Percentiles rank a stretch among this genome's conserved stretches.
Conservation (phyloP, 1,140 invertebrate species). For the Drosophila pectinifera region DNA sequence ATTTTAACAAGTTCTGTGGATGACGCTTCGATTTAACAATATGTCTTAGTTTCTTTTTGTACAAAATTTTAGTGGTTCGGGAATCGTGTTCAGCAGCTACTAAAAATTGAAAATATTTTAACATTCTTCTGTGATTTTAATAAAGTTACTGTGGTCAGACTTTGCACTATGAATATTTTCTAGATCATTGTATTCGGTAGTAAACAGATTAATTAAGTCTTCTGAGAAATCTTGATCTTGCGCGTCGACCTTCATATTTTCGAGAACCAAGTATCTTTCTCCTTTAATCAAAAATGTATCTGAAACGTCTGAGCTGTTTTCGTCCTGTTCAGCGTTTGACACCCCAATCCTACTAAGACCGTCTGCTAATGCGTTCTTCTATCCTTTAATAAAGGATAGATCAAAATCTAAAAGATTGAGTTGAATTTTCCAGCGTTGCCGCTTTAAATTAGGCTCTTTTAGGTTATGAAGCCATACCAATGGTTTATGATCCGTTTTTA, state of each 20-base stretch:
- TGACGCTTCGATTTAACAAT: too few species aligned
- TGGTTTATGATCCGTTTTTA: slow-evolving; percentile 12
- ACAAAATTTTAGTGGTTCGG: too few species aligned
- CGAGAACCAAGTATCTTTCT: neutral
- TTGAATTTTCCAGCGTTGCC: slow-evolving; percentile 29
- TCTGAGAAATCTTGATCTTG: neutral
- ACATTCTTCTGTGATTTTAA: slow-evolving; percentile 14
- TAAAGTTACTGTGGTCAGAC: neutral
- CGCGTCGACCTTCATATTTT: neutral
- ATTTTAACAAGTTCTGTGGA: too few species aligned
- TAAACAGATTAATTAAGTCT: slow-evolving; percentile 1
- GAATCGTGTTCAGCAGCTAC: too few species aligned
- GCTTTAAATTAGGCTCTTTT: slow-evolving; percentile 23
- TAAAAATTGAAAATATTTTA: neutral
- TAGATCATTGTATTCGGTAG: neutral
- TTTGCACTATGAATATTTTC: neutral
- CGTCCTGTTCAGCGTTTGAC: neutral
- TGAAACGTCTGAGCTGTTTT: neutral
- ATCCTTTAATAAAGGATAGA: slow-evolving; percentile 38
- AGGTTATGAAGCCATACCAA: slow-evolving; percentile 32
- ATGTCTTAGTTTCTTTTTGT: too few species aligned
- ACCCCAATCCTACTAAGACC: slow-evolving; percentile 20
- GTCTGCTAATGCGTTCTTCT: slow-evolving; percentile 24
- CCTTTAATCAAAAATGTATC: neutral
- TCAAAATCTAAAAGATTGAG: slow-evolving; percentile 34